These are phyloP conservation scores for Tetrao urogallus DNA, from an alignment of 2,113 vertebrate species.

Conservation along the genomic window DNA sequence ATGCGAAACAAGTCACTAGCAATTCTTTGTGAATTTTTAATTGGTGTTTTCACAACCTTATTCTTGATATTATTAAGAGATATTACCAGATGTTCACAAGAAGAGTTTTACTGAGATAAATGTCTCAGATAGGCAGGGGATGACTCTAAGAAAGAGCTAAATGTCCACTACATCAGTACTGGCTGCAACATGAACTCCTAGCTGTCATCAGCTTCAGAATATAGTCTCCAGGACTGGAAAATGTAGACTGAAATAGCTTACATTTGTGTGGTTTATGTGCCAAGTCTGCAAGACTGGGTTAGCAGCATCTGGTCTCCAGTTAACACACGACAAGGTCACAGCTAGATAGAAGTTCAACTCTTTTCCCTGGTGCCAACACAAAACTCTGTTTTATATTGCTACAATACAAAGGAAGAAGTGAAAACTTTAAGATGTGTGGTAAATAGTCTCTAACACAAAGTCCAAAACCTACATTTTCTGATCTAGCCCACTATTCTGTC, in stretches of 20 bases:
- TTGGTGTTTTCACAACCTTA: constrained; percentile 71
- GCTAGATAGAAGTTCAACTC: background rate
- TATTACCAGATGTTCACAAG: constrained; percentile 60
- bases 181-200: background rate
- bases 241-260: background rate
- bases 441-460: background rate
- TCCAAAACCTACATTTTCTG: background rate
- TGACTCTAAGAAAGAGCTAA: background rate
- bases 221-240: background rate
- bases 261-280: background rate
- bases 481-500: background rate
- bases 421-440: background rate
- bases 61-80: constrained; percentile 50
- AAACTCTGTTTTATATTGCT: background rate
- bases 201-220: background rate
- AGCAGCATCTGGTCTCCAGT: background rate
- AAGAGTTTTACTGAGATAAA: constrained; percentile 1
- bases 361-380: background rate
- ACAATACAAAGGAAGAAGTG: background rate
- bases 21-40: constrained; percentile 74
- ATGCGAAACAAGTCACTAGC: constrained; percentile 53
- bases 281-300: background rate
- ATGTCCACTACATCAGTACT: background rate
- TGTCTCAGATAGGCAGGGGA: background rate
- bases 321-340: rapidly evolving